Percentiles rank a stretch among this genome's conserved stretches.
These are phyloP conservation scores for Thyatira batis DNA, from an alignment of 2,888 invertebrate genomes.

Conservation along the genomic window DNA sequence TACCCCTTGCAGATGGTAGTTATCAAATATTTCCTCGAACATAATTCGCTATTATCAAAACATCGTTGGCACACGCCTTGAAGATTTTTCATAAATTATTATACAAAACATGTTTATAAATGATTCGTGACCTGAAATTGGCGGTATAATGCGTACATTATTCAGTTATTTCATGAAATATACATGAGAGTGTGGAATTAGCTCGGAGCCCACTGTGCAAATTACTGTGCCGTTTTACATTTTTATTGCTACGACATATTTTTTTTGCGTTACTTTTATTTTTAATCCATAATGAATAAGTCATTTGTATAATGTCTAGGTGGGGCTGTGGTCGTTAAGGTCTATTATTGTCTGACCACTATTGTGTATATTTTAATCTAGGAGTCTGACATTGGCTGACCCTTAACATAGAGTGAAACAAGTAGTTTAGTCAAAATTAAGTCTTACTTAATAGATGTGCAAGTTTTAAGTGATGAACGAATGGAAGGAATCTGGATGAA, in stretches of 20 bases:
- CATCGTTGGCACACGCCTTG: no score
- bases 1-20: no score
- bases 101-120: constrained; percentile 34
- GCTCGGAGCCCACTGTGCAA: constrained; percentile 28
- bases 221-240: constrained; percentile 49
- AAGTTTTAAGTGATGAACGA: no score
- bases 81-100: constrained; percentile 16
- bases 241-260: constrained; percentile 47
- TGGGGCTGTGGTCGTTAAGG: background rate
- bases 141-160: constrained; percentile 43
- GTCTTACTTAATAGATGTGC: no score
- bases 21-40: no score
- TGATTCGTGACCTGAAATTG: constrained; percentile 41
- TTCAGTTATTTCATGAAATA: constrained; percentile 54
- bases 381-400: no score
- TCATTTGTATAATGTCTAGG: background rate
- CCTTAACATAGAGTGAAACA: no score
- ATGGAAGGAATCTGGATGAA: no score
- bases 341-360: background rate
- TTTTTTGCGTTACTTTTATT: constrained; percentile 29
- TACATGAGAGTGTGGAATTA: constrained; percentile 55
- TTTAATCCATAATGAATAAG: constrained; percentile 5
- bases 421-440: no score
- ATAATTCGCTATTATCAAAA: no score
- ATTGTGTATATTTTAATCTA: no score